A percentile compares a stretch with the other conserved stretches of the same genome.
Evolutionary conservation across 2,888 invertebrate species (phyloP).

Genomic region (Junonia oenone): DNA sequence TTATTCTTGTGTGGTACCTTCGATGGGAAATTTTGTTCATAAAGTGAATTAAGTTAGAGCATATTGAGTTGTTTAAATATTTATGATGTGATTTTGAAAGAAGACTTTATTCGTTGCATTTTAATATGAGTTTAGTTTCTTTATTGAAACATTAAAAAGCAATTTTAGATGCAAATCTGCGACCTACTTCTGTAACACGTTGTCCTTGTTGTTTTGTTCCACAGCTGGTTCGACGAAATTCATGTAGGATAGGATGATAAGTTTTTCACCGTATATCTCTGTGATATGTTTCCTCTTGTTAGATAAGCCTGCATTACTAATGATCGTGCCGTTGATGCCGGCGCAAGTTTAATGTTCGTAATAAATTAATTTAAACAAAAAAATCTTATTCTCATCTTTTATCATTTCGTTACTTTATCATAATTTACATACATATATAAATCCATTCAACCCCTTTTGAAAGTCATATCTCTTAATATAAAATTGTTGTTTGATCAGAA

Average conservation of each 20-base stretch:
- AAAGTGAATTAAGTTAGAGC: neutral
- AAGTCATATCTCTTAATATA: no score
- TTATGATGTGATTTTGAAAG: neutral
- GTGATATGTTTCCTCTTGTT: neutral
- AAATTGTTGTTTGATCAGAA: no score
- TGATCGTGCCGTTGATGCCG: neutral
- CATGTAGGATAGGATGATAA: constrained; percentile 23
- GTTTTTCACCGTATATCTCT: neutral
- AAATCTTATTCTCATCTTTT: no score
- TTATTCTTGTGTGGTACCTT: no score
- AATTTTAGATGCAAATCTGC: constrained; percentile 38
- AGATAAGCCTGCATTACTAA: neutral
- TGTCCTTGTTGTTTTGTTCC: constrained; percentile 38
- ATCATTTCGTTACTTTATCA: no score
- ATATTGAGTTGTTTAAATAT: neutral
- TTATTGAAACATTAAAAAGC: constrained; percentile 26
- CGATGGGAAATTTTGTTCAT: no score
- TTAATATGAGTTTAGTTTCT: constrained; percentile 12
- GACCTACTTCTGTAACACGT: constrained; percentile 36
- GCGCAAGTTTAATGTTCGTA: no score
- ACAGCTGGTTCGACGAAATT: constrained; percentile 32
- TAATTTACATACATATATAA: no score
- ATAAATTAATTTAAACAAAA: no score
- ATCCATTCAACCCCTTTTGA: no score
- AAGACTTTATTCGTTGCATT: neutral